Conservation (phyloP, 2,113 vertebrate genomes). For the Accipiter virgatus region DNA sequence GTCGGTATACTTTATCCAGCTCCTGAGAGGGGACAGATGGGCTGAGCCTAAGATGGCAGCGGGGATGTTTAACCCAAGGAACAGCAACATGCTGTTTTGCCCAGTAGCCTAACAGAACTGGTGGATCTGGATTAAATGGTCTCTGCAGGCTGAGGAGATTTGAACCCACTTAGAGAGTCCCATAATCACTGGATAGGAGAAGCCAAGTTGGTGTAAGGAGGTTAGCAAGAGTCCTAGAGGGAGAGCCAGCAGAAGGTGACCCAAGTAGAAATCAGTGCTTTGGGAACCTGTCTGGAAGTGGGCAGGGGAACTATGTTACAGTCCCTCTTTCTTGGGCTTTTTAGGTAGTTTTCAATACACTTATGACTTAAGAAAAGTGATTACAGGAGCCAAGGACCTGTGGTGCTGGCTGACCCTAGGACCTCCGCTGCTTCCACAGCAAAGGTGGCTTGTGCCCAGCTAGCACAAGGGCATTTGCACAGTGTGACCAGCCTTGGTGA, state of each 20-base stretch:
- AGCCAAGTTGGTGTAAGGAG: not conserved
- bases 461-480: not conserved
- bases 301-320: not conserved
- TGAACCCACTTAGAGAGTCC: not conserved
- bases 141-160: not conserved
- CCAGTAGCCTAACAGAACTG: not conserved
- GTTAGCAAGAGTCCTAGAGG: not conserved
- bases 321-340: not conserved
- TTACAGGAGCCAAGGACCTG: not conserved
- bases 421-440: not conserved
- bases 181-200: not conserved
- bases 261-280: not conserved
- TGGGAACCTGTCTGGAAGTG: not conserved
- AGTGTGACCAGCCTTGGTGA: fast-evolving
- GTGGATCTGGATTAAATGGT: not conserved
- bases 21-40: not conserved
- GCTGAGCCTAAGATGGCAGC: not conserved
- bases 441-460: not conserved
- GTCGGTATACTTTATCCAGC: not conserved
- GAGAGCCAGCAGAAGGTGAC: not conserved
- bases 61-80: not conserved
- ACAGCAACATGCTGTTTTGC: not conserved
- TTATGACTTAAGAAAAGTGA: not conserved
- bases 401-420: not conserved
- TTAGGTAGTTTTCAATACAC: not conserved